Conservation (phyloP, 2,888 invertebrate species). For the Mesodorylaimus sp. region DNA sequence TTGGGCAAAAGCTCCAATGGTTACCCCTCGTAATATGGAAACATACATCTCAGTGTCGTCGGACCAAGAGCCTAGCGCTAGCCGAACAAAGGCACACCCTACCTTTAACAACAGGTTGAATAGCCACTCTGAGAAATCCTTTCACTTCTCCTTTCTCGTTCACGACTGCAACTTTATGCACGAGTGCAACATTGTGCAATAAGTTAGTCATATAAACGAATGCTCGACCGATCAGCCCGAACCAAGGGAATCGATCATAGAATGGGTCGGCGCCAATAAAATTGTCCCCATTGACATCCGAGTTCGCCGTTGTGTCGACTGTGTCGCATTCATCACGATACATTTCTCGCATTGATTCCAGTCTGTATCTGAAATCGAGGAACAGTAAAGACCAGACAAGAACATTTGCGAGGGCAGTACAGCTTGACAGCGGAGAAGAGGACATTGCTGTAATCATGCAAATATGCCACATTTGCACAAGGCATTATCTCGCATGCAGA, state of each 20-base stretch:
- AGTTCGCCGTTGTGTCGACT: slow-evolving; percentile 13
- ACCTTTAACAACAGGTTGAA: slow-evolving; percentile 62
- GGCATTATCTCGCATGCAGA: too few relatives aligned
- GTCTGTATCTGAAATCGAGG: slow-evolving; percentile 71
- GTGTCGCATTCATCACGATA: slow-evolving; percentile 74
- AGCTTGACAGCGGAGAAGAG: too few relatives aligned
- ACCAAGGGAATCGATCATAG: slow-evolving; percentile 99
- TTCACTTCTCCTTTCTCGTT: slow-evolving; percentile 92
- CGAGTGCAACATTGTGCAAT: slow-evolving; percentile 81
- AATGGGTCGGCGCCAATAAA: slow-evolving; percentile 68
- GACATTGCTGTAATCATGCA: too few relatives aligned
- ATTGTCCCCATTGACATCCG: slow-evolving; percentile 52
- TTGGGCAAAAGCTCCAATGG: too few relatives aligned
- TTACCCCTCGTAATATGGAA: too few relatives aligned
- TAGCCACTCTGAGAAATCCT: slow-evolving; percentile 83
- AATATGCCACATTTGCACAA: too few relatives aligned
- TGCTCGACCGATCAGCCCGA: slow-evolving; percentile 88
- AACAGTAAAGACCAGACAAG: too few relatives aligned
- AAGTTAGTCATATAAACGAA: slow-evolving; percentile 94
- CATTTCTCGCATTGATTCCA: slow-evolving; percentile 99
- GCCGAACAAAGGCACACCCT: too few relatives aligned
- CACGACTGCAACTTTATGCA: slow-evolving; percentile 80
- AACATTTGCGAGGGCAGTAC: too few relatives aligned
- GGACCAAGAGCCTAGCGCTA: too few relatives aligned
- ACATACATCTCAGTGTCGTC: too few relatives aligned